phyloP scores from a whole-genome alignment of 2,797 vertebrate species.

The Darevskia nairensis region DNA sequence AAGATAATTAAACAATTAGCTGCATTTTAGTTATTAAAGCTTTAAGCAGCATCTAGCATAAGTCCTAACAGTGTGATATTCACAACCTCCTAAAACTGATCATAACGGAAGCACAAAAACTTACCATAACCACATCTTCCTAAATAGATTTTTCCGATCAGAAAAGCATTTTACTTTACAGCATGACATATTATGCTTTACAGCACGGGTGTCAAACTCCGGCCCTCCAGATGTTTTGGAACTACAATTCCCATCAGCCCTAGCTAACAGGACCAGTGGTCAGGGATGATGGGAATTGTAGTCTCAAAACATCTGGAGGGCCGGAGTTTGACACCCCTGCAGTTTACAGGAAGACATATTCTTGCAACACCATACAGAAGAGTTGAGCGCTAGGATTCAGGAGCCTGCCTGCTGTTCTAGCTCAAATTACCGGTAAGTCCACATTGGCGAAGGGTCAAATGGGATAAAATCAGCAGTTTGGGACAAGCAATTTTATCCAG shows the following conservation, averaged over 20 bases:
- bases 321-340: no score
- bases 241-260: no score
- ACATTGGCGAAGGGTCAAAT: background rate
- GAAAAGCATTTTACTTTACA: background rate
- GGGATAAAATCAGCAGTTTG: background rate
- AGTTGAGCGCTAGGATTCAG: background rate
- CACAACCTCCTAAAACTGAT: conserved; percentile 2
- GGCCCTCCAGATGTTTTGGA: no score
- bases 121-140: background rate
- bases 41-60: background rate
- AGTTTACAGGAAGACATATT: background rate
- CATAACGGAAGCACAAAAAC: background rate
- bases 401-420: background rate
- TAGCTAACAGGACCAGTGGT: no score
- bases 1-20: conserved; percentile 12
- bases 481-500: background rate
- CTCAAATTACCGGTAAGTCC: background rate
- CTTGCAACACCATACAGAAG: background rate
- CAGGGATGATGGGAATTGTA: no score
- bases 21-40: background rate
- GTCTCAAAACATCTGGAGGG: no score
- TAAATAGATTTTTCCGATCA: background rate
- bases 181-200: background rate
- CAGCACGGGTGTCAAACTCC: no score
- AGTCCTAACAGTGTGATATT: background rate